phyloP scores from a whole-genome alignment of 35 echinoderm and acorn worm genomes.

The Lytechinus variegatus region DNA sequence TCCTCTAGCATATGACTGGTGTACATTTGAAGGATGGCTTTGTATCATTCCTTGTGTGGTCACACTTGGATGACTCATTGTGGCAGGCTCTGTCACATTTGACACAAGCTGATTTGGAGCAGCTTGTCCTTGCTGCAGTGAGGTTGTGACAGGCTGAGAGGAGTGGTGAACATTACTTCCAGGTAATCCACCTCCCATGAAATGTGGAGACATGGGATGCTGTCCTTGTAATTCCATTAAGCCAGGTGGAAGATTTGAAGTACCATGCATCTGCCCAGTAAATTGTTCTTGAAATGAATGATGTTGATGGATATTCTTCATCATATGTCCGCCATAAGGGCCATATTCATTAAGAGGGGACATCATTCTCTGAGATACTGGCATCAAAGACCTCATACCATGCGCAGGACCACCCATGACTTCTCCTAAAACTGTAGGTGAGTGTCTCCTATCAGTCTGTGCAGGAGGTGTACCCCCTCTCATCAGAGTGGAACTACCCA shows the following conservation, averaged over 20 bases:
- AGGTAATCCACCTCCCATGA: slow-evolving; percentile 15
- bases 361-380: slow-evolving; percentile 35
- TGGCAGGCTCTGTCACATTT: not conserved
- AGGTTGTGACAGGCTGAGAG: not conserved
- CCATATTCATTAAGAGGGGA: slow-evolving; percentile 26
- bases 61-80: not conserved
- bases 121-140: not conserved
- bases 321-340: slow-evolving; percentile 26
- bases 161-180: not conserved
- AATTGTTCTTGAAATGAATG: not conserved
- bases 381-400: slow-evolving; percentile 36
- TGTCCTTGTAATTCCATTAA: slow-evolving; percentile 27
- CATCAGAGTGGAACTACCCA: slow-evolving; percentile 22
- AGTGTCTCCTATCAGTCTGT: slow-evolving; percentile 43
- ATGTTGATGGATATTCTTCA: slow-evolving; percentile 19
- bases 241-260: slow-evolving; percentile 30
- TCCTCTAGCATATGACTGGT: not conserved
- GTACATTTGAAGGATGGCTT: not conserved
- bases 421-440: slow-evolving; percentile 19
- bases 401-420: slow-evolving; percentile 11
- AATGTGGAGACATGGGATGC: slow-evolving; percentile 30
- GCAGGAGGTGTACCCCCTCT: slow-evolving; percentile 37
- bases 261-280: not conserved
- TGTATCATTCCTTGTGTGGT: not conserved
- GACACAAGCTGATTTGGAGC: not conserved